These are phyloP conservation scores for Patella pellucida DNA, from an alignment of 2,888 invertebrate genomes.

Conservation along the genomic window DNA sequence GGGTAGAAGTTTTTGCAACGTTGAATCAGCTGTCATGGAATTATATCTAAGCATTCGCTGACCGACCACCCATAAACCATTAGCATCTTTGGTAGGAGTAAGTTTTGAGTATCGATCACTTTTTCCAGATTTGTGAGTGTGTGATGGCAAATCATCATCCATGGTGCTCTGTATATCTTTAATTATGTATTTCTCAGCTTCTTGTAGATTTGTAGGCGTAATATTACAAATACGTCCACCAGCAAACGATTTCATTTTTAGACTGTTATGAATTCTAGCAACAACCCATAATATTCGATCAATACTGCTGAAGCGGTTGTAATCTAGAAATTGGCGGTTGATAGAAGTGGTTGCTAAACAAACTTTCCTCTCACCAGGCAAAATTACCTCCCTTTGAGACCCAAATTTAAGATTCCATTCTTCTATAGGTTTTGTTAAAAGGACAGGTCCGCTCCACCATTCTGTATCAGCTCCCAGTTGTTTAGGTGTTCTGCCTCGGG, in stretches of 20 bases:
- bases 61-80: slow-evolving; percentile 20
- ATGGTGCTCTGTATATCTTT: slow-evolving; percentile 15
- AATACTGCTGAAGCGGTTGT: not conserved
- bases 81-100: not conserved
- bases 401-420: slow-evolving; percentile 16
- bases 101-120: slow-evolving; percentile 12
- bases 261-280: not conserved
- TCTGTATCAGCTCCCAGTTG: slow-evolving; percentile 5
- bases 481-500: slow-evolving; percentile 11
- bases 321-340: not conserved
- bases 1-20: slow-evolving; percentile 11
- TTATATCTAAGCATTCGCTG: slow-evolving; percentile 12
- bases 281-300: not conserved
- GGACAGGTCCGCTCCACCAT: slow-evolving; percentile 12
- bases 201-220: slow-evolving; percentile 3
- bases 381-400: not conserved
- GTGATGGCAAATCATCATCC: not conserved
- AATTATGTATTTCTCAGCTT: slow-evolving; percentile 15
- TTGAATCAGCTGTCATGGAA: slow-evolving; percentile 17
- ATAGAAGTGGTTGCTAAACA: not conserved
- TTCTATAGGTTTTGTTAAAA: not conserved
- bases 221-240: not conserved
- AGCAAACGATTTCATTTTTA: not conserved
- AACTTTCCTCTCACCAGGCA: slow-evolving; percentile 19
- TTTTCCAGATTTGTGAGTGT: not conserved